phyloP scores from a whole-genome alignment of 2,797 vertebrate genomes.

The Spondyliosoma cantharus region DNA sequence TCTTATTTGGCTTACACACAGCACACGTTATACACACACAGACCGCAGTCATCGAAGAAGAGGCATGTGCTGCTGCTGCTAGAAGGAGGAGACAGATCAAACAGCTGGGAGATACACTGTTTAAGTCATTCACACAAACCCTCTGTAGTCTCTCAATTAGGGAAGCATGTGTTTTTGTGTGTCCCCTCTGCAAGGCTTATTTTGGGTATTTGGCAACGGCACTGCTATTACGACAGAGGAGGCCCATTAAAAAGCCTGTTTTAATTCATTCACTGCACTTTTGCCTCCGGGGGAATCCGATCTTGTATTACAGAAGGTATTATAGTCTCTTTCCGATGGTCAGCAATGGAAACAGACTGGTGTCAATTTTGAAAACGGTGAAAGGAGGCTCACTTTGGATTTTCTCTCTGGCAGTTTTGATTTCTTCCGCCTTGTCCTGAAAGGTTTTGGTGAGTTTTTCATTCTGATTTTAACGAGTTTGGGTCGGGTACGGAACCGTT shows the following conservation, averaged over 20 bases:
- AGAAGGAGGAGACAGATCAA: conserved; percentile 37
- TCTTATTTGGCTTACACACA: conserved; percentile 6
- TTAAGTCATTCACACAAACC: conserved; percentile 57
- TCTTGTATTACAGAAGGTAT: conserved; percentile 48
- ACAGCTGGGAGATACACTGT: conserved; percentile 54
- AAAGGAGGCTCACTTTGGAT: conserved; percentile 7
- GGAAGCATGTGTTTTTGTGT: conserved; percentile 55
- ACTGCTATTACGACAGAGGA: conserved; percentile 51
- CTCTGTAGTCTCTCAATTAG: conserved; percentile 53
- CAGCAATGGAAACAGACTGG: conserved; percentile 31
- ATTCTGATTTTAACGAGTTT: background rate
- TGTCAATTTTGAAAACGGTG: conserved; percentile 18
- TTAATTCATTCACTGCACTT: conserved; percentile 61
- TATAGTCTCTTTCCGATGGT: conserved; percentile 31
- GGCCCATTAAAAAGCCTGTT: conserved; percentile 63
- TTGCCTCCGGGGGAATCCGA: conserved; percentile 52
- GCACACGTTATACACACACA: background rate
- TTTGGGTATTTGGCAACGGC: conserved; percentile 59
- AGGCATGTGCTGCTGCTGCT: conserved; percentile 41
- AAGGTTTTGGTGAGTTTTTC: background rate
- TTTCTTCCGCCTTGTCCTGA: background rate
- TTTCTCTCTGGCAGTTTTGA: background rate
- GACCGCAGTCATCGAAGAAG: conserved; percentile 16
- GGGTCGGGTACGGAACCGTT: background rate
- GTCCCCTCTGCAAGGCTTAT: conserved; percentile 49